A percentile compares a stretch with the other conserved stretches of the same genome.
These are phyloP conservation scores for Dunckerocampus dactyliophorus DNA, from an alignment of 2,113 vertebrate genomes.

Conservation along the genomic window DNA sequence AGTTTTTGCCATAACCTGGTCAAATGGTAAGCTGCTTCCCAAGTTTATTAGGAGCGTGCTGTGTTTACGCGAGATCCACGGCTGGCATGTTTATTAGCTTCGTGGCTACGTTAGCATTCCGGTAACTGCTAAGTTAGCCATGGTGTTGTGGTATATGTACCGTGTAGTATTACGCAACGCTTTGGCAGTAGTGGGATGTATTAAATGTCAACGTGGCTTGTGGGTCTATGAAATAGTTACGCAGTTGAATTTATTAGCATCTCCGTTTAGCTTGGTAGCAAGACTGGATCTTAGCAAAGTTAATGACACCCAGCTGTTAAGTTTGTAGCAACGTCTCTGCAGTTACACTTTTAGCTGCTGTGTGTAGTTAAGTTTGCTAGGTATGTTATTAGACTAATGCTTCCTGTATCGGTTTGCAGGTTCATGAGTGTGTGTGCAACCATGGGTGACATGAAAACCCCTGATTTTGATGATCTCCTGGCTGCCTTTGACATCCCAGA, in stretches of 20 bases:
- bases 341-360: not conserved
- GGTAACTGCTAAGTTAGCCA: conserved; percentile 5
- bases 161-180: not conserved
- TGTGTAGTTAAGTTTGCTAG: not conserved
- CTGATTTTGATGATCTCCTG: conserved; percentile 96
- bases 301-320: conserved; percentile 7
- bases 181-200: accelerated
- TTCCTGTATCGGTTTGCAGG: conserved; percentile 51
- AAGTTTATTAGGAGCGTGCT: not conserved
- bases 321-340: not conserved
- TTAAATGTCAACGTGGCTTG: not conserved
- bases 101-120: conserved; percentile 9
- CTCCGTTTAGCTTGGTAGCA: conserved; percentile 14
- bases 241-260: not conserved
- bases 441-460: conserved; percentile 99
- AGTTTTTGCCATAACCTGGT: conserved; percentile 18
- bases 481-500: conserved; percentile 99
- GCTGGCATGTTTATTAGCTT: conserved; percentile 19
- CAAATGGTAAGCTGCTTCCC: conserved; percentile 47
- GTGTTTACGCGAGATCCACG: conserved; percentile 23
- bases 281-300: conserved; percentile 21
- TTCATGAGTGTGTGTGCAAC: conserved; percentile 68
- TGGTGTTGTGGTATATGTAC: not conserved
- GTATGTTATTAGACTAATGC: not conserved
- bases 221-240: not conserved